Conservation (phyloP, 2,888 invertebrate species). For the Stenotaenia linearis region DNA sequence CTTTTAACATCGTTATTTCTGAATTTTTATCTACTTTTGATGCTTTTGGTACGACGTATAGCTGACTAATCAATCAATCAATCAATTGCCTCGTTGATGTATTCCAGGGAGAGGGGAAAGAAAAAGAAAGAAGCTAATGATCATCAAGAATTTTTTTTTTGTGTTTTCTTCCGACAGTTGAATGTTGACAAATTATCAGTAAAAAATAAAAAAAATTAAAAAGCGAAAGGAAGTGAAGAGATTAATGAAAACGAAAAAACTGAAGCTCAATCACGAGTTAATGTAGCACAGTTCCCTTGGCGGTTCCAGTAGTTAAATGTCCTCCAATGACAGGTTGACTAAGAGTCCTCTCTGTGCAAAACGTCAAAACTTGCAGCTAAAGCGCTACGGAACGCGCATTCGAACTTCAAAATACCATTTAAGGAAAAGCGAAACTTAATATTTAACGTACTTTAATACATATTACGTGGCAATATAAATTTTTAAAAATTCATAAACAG, state of each 20-base stretch:
- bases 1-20: background rate
- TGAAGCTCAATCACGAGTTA: background rate
- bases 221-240: background rate
- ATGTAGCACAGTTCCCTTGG: background rate
- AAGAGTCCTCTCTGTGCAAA: background rate
- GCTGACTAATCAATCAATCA: background rate
- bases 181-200: background rate
- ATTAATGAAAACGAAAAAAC: background rate
- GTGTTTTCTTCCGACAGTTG: background rate
- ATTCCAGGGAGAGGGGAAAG: no score
- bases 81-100: background rate
- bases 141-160: no score
- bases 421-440: background rate
- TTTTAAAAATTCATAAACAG: background rate
- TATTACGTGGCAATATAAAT: background rate
- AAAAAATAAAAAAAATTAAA: background rate
- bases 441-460: background rate
- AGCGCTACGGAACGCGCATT: background rate
- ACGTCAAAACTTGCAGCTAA: background rate
- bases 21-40: background rate
- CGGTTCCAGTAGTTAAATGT: background rate
- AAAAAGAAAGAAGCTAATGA: no score
- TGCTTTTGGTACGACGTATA: no score
- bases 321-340: background rate
- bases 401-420: background rate